These are phyloP conservation scores for Micrasema longulum DNA, from an alignment of 1,140 invertebrate genomes.

Conservation along the genomic window DNA sequence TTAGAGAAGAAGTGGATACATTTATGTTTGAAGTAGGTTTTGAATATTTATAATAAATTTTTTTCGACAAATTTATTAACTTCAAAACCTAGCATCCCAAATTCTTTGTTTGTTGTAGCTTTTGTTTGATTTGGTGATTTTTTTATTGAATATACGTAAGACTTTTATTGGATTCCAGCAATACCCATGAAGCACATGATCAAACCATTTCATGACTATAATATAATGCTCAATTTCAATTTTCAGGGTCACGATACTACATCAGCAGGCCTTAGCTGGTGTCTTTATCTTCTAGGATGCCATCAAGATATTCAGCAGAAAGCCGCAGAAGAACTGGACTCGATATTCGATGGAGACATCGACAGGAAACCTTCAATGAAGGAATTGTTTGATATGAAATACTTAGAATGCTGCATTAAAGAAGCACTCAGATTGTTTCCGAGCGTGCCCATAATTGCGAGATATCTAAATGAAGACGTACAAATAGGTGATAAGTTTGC, in stretches of 20 bases:
- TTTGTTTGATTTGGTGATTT: too few relatives aligned
- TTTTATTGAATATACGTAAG: too few relatives aligned
- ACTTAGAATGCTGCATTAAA: constrained; percentile 77
- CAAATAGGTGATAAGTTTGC: constrained; percentile 69
- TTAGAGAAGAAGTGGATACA: constrained; percentile 75
- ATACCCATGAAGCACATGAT: too few relatives aligned
- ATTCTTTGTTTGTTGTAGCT: too few relatives aligned
- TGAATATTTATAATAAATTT: too few relatives aligned
- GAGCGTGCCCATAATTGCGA: constrained; percentile 75
- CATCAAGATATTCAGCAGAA: constrained; percentile 74
- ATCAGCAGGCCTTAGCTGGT: constrained; percentile 73
- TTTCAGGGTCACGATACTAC: constrained; percentile 83
- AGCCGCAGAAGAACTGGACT: constrained; percentile 73
- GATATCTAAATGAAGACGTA: constrained; percentile 70
- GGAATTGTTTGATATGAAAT: constrained; percentile 74
- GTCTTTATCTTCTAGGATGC: constrained; percentile 72
- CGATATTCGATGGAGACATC: constrained; percentile 70
- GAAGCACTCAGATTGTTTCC: constrained; percentile 74
- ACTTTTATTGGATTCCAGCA: too few relatives aligned
- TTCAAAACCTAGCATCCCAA: too few relatives aligned
- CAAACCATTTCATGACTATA: not conserved
- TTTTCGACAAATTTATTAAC: too few relatives aligned
- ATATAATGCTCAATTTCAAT: too few relatives aligned
- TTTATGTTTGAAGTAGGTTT: constrained; percentile 72
- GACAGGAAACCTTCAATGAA: constrained; percentile 69